These are phyloP conservation scores for Zeugodacus cucurbitae DNA, from an alignment of 1,140 invertebrate species.

Conservation along the genomic window DNA sequence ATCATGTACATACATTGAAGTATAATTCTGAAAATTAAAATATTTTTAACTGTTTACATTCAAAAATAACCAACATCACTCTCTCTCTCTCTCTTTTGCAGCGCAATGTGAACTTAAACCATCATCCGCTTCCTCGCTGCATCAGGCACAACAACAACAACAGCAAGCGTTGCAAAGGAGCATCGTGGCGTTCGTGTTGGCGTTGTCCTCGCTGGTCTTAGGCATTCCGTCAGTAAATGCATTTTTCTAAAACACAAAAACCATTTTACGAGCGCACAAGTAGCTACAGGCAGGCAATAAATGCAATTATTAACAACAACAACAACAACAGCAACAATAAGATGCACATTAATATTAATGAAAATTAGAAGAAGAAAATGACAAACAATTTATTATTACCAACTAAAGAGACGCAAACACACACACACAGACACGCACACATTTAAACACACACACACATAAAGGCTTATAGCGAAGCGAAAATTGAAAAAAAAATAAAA, in stretches of 20 bases:
- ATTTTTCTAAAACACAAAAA: conserved; percentile 35
- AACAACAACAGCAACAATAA: not conserved
- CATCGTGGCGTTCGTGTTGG: not conserved
- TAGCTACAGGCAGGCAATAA: not conserved
- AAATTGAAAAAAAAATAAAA: not conserved
- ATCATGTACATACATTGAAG: not conserved
- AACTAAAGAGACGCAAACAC: not conserved
- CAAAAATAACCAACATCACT: not conserved
- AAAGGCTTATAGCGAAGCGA: not conserved
- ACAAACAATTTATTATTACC: not conserved
- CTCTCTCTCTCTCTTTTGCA: not conserved
- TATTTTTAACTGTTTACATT: not conserved
- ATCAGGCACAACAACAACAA: not conserved
- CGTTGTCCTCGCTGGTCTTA: not conserved
- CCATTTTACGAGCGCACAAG: not conserved
- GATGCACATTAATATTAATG: not conserved
- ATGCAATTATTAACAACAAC: not conserved
- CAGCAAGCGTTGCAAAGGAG: not conserved
- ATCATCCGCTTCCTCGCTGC: conserved; percentile 14
- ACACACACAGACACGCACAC: not conserved
- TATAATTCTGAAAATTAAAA: not conserved
- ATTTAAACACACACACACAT: not conserved
- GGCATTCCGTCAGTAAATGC: not conserved
- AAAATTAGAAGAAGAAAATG: not conserved
- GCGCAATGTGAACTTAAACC: not conserved